Base-by-base conservation (phyloP, 1,140 invertebrate species). In the Leptestheria dahalacensis region DNA sequence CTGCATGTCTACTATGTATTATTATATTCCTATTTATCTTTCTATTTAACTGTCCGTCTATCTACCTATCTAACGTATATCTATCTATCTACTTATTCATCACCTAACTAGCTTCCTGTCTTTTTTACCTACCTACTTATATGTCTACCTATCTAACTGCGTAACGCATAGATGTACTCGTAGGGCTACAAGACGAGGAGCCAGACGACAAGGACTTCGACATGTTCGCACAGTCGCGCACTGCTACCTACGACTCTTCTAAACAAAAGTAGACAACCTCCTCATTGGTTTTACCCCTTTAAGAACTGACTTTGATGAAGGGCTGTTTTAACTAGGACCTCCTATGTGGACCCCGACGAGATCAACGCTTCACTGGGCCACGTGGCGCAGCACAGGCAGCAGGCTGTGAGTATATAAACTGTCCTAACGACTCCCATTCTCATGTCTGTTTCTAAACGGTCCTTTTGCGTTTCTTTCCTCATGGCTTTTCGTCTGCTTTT, bases 171-270 rank as follows among this genome's bases (percentile, higher is more conserved):
- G n/a, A n/a, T n/a, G 48, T 41, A 54, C 18, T 56, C 57, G 41
- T 33, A 33, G 33, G 21, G 12, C 47, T 77, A 12, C 64, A 60
- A 54, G 65, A 64, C 23, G 68, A 71, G 57, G 78, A 76, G 28
- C 81, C 82, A 66, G 68, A 69, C 46, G 68, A 69, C 62, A 66
- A 63, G 61, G 89, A 92, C 66, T 94, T 94, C 73, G 89, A 92
- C 71, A 88, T 88, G 81, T 88, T 94, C 75, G 90, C 89, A 49
- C 88, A 92, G 68, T 90, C 88, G 2, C 75, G 90, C 66, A 88
- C 83, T 59, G 76, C 80, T 29, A 81, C 79, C 21, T 85, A 84
- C 65, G 84, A 85, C 71, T 78, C 72, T 46, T 72, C 79, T 23
- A 87, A 84, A 74, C 77, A 73, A 48, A 80, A 78, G 83, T 85